phyloP scores from a whole-genome alignment of 1,140 invertebrate genomes.

The Lucilia sericata region DNA sequence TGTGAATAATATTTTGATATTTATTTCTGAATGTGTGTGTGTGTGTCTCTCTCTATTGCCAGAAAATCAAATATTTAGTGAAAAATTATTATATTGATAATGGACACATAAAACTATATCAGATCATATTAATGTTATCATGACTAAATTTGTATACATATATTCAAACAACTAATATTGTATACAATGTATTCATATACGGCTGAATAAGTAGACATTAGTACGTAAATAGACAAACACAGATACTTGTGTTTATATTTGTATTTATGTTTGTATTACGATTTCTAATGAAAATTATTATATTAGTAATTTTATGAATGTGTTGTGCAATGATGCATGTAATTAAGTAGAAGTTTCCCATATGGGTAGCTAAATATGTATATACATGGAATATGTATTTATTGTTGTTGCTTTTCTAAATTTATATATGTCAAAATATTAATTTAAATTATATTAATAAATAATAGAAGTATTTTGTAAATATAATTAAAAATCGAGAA shows the following conservation, averaged over 20 bases:
- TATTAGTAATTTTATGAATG: background rate
- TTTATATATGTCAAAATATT: background rate
- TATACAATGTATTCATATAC: too few relatives aligned
- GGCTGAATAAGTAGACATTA: background rate
- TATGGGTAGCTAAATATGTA: background rate
- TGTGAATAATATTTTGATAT: background rate
- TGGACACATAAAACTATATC: slow-evolving; percentile 10
- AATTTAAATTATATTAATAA: background rate
- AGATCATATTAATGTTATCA: slow-evolving; percentile 9
- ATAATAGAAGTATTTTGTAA: background rate
- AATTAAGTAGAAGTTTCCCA: background rate
- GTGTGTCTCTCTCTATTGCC: background rate
- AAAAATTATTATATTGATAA: slow-evolving; percentile 26
- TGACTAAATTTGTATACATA: background rate
- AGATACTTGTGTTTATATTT: background rate
- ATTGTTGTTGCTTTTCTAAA: too few relatives aligned
- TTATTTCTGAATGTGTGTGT: background rate
- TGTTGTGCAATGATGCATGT: background rate
- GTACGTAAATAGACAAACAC: background rate
- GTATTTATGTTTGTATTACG: background rate
- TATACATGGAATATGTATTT: too few relatives aligned
- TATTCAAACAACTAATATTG: too few relatives aligned
- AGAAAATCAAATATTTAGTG: background rate
- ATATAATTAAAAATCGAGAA: slow-evolving; percentile 6
- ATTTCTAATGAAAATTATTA: background rate